Evolutionary conservation across 2,113 vertebrate species (phyloP), one percentile per base, ranked within the genome.

Genomic region (Caranx ignobilis): DNA sequence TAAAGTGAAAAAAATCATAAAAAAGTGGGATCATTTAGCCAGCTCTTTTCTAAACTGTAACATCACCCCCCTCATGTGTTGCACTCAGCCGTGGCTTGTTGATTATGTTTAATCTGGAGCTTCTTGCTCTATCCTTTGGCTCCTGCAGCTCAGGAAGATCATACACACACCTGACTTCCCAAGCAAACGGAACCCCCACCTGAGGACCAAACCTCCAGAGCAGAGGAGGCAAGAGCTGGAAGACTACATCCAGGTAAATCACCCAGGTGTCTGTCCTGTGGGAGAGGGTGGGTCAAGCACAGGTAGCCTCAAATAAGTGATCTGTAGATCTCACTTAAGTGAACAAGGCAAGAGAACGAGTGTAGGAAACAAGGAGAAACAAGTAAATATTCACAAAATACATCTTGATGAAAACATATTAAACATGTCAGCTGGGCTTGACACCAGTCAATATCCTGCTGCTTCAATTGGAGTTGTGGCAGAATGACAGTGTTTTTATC

Each of bases 141-240:
- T 0, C 19, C 19, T 74, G 56, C 75, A 97, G 96, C 96, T 99
- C 75, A 97, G 96, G 93, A 99, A 98, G 91, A 95, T 92, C 31
- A 93, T 95, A 88, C 96, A 95, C 66, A 95, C 96, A 31, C 98
- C 98, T 0, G 95, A 97, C 61, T 97, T 99, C 54, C 98, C 98
- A 0, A 94, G 94, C 0, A 97, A 97, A 88, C 96, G 94, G 0
- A 96, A 95, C 77, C 95, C 94, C 37, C 95, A 96, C 79, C 95
- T 98, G 92, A 95, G 97, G 88, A 95, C 94, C 55, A 97, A 96
- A 87, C 96, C 92, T 3, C 47, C 94, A 91, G 96, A 98, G 90
- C 97, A 98, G 93, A 95, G 97, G 50, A 94, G 92, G 13, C 97
- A 96, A 84, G 96, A 96, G 72, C 91, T 99, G 84, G 97, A 99